A percentile compares a stretch with the other conserved stretches of the same genome.
Evolutionary conservation across 2,113 vertebrate species (phyloP).

Genomic region (Hydrochoerus hydrochaeris): DNA sequence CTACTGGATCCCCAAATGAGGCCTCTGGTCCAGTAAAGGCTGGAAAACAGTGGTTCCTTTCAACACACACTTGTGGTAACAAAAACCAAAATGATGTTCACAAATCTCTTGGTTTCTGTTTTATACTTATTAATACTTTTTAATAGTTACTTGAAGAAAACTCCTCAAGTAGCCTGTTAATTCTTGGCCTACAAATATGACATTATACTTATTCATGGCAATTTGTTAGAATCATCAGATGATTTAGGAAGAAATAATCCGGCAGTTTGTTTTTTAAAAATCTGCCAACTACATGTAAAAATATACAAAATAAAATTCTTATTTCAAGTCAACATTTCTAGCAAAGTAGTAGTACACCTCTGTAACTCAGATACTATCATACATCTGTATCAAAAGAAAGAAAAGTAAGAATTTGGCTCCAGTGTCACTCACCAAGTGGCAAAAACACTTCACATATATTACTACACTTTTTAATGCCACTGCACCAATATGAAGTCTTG

Average conservation of each 20-base stretch:
- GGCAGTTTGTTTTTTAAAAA: constrained; percentile 55
- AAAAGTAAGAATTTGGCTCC: not conserved
- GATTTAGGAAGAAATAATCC: constrained; percentile 54
- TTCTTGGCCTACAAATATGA: constrained; percentile 44
- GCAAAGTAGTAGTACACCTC: not conserved
- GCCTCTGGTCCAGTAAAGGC: constrained; percentile 54
- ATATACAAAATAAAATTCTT: constrained; percentile 10
- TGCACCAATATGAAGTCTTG: not conserved
- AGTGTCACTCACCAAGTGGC: not conserved
- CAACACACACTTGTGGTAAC: constrained; percentile 79
- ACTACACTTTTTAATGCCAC: not conserved
- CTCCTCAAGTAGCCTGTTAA: constrained; percentile 60
- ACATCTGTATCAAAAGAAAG: constrained; percentile 21
- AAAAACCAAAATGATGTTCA: constrained; percentile 79
- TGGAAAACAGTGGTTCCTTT: constrained; percentile 79
- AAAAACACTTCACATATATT: not conserved
- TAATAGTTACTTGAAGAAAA: too few species aligned
- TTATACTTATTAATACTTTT: too few species aligned
- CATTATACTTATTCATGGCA: constrained; percentile 65
- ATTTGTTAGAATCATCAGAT: constrained; percentile 58
- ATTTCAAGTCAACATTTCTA: constrained; percentile 34
- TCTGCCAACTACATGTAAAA: constrained; percentile 19
- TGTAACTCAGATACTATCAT: not conserved
- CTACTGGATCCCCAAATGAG: constrained; percentile 44
- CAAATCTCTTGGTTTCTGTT: constrained; percentile 79